Conservation (phyloP, 2,888 invertebrate genomes). For the Cosmorhoe ocellata region DNA sequence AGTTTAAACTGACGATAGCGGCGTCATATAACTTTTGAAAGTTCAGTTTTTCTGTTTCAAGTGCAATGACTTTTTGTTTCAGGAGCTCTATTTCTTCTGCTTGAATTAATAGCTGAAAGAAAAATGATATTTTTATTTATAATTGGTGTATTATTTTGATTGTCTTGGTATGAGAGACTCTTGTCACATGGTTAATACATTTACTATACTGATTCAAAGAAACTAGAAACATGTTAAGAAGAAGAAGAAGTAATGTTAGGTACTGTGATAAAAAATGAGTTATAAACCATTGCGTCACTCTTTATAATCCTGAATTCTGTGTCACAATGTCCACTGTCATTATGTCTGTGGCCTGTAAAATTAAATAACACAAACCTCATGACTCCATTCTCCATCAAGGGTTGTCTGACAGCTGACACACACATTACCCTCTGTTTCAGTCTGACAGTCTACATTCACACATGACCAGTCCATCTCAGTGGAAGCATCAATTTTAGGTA, state of each 20-base stretch:
- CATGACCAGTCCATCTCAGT: slow-evolving; percentile 72
- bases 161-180: too few relatives aligned
- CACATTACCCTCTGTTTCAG: slow-evolving; percentile 67
- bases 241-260: too few relatives aligned
- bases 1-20: slow-evolving; percentile 74
- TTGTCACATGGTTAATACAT: too few relatives aligned
- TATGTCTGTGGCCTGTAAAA: too few relatives aligned
- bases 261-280: too few relatives aligned
- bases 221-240: too few relatives aligned
- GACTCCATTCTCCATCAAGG: slow-evolving; percentile 68
- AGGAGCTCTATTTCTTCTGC: slow-evolving; percentile 80
- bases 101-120: slow-evolving; percentile 71
- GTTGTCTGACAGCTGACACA: slow-evolving; percentile 72
- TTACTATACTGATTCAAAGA: too few relatives aligned
- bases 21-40: slow-evolving; percentile 80
- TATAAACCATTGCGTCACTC: too few relatives aligned
- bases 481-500: slow-evolving; percentile 67
- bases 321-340: too few relatives aligned
- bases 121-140: neutral
- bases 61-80: slow-evolving; percentile 76
- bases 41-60: slow-evolving; percentile 83
- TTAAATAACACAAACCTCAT: slow-evolving; percentile 56
- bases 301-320: too few relatives aligned
- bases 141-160: too few relatives aligned
- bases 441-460: slow-evolving; percentile 67